phyloP scores from a whole-genome alignment of 2,888 invertebrate genomes.

The Plebejus argus region DNA sequence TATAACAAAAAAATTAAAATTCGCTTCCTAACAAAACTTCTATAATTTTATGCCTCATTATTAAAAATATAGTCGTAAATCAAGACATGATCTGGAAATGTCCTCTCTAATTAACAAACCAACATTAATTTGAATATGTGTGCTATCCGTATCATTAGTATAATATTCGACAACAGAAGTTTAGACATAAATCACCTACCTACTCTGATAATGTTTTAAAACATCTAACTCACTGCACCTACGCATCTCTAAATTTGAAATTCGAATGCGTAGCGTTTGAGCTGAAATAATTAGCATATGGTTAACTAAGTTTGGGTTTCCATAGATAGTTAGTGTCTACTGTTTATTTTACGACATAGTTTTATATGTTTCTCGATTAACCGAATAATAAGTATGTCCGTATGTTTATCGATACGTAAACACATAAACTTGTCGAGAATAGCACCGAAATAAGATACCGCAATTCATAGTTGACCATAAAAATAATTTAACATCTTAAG shows the following conservation, averaged over 20 bases:
- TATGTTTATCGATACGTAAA: conserved; percentile 60
- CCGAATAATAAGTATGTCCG: conserved; percentile 61
- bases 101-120: conserved; percentile 61
- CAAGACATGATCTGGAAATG: conserved; percentile 49
- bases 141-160: conserved; percentile 62
- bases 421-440: conserved; percentile 64
- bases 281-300: conserved; percentile 67
- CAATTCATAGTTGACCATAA: conserved; percentile 44
- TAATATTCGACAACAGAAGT: conserved; percentile 59
- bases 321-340: conserved; percentile 65
- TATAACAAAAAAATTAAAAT: too few relatives aligned
- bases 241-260: conserved; percentile 68
- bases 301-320: conserved; percentile 58
- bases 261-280: conserved; percentile 53
- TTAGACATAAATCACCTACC: conserved; percentile 73
- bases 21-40: too few relatives aligned
- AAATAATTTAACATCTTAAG: not conserved
- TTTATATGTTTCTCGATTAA: conserved; percentile 57
- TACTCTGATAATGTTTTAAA: conserved; percentile 70
- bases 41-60: conserved; percentile 7
- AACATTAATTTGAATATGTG: conserved; percentile 51
- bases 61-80: conserved; percentile 49
- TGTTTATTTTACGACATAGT: conserved; percentile 63
- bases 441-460: conserved; percentile 54
- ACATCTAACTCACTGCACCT: conserved; percentile 68